Percentiles rank a stretch among this genome's conserved stretches.
Evolutionary conservation across 1,140 invertebrate species (phyloP).

Genomic region (Amphibalanus amphitrite): DNA sequence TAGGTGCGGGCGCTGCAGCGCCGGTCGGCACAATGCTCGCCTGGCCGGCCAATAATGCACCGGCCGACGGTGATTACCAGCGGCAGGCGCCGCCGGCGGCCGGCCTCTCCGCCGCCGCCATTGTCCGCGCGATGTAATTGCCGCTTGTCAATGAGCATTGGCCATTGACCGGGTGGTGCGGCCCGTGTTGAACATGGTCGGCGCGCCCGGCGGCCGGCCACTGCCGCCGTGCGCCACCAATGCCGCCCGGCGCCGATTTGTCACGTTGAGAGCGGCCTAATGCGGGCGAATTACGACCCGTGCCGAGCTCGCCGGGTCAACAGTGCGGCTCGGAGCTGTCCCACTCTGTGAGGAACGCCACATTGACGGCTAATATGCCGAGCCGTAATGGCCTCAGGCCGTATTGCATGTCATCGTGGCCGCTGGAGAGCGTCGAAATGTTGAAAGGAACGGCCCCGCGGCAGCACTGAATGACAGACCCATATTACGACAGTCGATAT

Average conservation of each 20-base stretch:
- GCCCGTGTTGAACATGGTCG: neutral
- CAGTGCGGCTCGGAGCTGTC: neutral
- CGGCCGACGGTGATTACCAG: neutral
- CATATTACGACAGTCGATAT: neutral
- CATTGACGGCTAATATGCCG: neutral
- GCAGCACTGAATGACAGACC: neutral
- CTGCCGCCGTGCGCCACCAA: neutral
- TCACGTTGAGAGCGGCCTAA: neutral
- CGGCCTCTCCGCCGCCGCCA: neutral
- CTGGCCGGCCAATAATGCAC: neutral
- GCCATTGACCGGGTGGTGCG: neutral
- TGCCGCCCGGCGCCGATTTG: neutral
- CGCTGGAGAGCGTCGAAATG: neutral
- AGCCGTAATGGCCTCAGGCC: neutral
- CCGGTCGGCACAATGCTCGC: neutral
- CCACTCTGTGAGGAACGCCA: neutral
- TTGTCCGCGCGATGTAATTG: neutral
- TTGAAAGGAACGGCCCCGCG: neutral
- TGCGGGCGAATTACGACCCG: neutral
- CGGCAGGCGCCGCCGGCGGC: too few relatives aligned
- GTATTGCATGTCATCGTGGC: too few relatives aligned
- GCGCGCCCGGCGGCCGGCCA: too few relatives aligned
- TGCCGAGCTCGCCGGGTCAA: neutral
- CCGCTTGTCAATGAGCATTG: neutral
- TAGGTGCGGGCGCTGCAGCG: neutral